Evolutionary conservation across 2,797 vertebrate species (phyloP), one percentile per base, ranked within the genome.

Genomic region (Acanthurus tractus): DNA sequence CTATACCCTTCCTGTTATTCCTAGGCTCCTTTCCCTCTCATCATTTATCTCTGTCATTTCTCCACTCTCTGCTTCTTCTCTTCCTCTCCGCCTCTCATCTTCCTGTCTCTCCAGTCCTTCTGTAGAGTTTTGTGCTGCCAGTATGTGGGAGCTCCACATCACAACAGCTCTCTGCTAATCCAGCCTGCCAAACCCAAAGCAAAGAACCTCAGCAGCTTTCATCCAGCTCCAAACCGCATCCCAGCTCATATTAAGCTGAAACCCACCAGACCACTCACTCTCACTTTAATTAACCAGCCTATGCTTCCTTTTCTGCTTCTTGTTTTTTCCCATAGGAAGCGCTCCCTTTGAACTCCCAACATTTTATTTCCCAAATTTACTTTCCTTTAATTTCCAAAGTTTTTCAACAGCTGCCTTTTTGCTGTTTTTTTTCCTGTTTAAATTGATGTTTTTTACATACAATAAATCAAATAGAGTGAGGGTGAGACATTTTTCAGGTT

Each of bases 201-300:
- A 22, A 12, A 66, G 42, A 67, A 29, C 55, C 17, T 25, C 48
- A 49, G 62, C 52, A 44, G 52, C 71, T 81, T 78, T 84, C 63
- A 84, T 81, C 42, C 34, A 18, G 40, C 50, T 67, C 66, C 78
- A 81, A 81, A 78, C 55, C 53, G 15, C 58, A 53, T 54, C 49
- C 34, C 76, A 57, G 57, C 40, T 40, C 56, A 13, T 63, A 69
- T 65, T 65, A 63, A 53, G 49, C 20, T 22, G 17, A 29, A 73
- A 74, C 52, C 70, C 71, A 59, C 49, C 38, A 61, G 61, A 62
- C 52, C 58, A 48, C 38, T 66, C 42, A 58, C 38, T 48, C 38
- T 79, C 40, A 45, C 49, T 70, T 70, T 62, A 50, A 61, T 66
- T 61, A 61, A 48, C 11, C 50, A 56, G 42, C 50, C 45, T 25